Conservation (phyloP, 2,113 vertebrate genomes). For the Gobio gobio region DNA sequence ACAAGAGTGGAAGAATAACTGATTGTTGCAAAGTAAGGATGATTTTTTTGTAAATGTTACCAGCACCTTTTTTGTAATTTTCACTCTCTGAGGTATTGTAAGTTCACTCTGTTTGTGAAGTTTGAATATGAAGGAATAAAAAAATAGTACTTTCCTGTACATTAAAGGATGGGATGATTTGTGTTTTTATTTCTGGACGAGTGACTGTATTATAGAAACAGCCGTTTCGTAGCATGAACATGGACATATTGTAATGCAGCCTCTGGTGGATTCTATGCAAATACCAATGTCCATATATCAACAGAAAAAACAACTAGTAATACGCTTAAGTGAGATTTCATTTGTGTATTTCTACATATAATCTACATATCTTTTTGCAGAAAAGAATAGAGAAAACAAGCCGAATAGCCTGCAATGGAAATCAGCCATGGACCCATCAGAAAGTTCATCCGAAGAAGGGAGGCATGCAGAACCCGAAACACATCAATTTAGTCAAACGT, state of each 20-base stretch:
- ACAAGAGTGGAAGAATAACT: constrained; percentile 88
- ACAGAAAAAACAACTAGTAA: neutral
- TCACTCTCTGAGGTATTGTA: constrained; percentile 90
- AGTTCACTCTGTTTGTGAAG: constrained; percentile 90
- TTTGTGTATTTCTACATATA: neutral
- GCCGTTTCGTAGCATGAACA: no score
- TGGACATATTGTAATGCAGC: neutral
- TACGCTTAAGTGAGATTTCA: neutral
- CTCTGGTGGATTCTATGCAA: neutral
- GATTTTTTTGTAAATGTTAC: constrained; percentile 89
- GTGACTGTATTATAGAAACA: neutral
- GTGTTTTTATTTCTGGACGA: constrained; percentile 42
- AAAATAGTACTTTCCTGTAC: constrained; percentile 87
- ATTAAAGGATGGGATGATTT: constrained; percentile 74
- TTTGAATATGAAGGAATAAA: constrained; percentile 91
- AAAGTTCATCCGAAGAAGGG: neutral
- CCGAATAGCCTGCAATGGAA: neutral
- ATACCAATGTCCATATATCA: neutral
- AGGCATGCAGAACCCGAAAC: neutral
- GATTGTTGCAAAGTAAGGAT: constrained; percentile 89
- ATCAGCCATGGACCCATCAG: neutral
- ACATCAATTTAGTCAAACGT: neutral
- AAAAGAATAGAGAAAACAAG: no score
- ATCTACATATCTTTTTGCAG: no score
- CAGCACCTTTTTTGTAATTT: constrained; percentile 90